Base-by-base conservation (phyloP, 2,113 vertebrate species). In the Marcusenius ussheri region DNA sequence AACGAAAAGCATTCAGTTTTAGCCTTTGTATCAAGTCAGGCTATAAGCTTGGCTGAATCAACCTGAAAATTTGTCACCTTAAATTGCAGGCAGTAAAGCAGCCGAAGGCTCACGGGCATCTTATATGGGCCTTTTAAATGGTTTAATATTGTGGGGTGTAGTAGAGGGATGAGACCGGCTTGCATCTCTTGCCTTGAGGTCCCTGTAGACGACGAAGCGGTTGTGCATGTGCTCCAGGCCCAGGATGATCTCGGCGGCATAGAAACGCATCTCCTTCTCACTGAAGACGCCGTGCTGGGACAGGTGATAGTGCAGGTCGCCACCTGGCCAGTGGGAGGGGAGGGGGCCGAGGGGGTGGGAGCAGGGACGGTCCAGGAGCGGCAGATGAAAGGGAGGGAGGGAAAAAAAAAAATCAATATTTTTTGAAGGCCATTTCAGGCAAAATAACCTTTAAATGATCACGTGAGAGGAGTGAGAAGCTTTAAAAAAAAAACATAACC, bases 191-290 rank as follows among this genome's bases (percentile, higher is more conserved):
- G 98, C 98, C 97, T 99, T 99, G 88, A 99, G 95, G 95, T 99
- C 98, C 93, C 98, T 95, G 95, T 99, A 99, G 39, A 99, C 98
- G 0, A 99, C 98, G 9, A 97, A 99, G 87, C 98, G 97, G 91
- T 95, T 97, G 94, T 99, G 98, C 98, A 99, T 99, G 94, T 99
- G 98, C 42, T 99, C 98, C 88, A 99, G 96, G 3, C 98, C 98
- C 92, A 99, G 95, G 94, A 99, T 98, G 95, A 99, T 98, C 92
- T 99, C 98, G 0, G 97, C 96, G 42, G 98, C 98, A 47, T 99
- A 99, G 94, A 99, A 99, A 10, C 98, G 96, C 98, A 99, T 99
- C 93, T 99, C 98, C 90, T 98, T 98, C 95, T 99, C 98, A 0
- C 97, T 98, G 93, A 99, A 99, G 24, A 99, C 98, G 0, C 98